Conservation (phyloP, 2,888 invertebrate genomes). For the Galerucella calmariensis region DNA sequence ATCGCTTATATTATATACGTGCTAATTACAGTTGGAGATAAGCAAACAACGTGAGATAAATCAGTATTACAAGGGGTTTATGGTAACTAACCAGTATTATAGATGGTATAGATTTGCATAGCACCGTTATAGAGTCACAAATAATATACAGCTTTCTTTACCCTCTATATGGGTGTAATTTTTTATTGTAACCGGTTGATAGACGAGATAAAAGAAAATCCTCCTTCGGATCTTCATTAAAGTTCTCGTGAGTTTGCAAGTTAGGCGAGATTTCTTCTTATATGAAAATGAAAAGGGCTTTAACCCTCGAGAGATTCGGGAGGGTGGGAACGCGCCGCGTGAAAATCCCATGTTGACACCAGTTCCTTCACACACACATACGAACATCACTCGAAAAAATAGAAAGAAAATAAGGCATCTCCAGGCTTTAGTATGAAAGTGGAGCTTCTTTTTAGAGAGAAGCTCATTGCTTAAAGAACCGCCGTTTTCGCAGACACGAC, state of each 20-base stretch:
- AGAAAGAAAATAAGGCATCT: slow-evolving; percentile 59
- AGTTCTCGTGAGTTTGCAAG: slow-evolving; percentile 3
- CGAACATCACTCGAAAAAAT: slow-evolving; percentile 54
- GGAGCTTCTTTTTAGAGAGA: slow-evolving; percentile 53
- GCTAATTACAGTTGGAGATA: slow-evolving; percentile 52
- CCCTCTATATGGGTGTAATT: background rate
- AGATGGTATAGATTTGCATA: background rate
- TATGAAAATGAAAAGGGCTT: slow-evolving; percentile 59
- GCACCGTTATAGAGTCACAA: background rate
- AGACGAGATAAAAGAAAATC: background rate
- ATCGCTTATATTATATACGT: slow-evolving; percentile 17
- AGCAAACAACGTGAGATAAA: slow-evolving; percentile 54
- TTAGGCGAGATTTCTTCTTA: slow-evolving; percentile 19
- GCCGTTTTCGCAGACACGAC: slow-evolving; percentile 42
- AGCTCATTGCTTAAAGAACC: slow-evolving; percentile 52
- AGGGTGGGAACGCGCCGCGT: slow-evolving; percentile 39
- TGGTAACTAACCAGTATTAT: background rate
- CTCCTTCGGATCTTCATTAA: slow-evolving; percentile 4
- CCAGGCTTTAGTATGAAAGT: slow-evolving; percentile 53
- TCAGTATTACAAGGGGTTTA: slow-evolving; percentile 50
- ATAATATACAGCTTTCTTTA: background rate
- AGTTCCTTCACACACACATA: slow-evolving; percentile 59
- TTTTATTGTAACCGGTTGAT: background rate
- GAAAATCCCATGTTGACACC: slow-evolving; percentile 61
- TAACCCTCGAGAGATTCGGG: slow-evolving; percentile 45